Base-by-base conservation (phyloP, 2,113 vertebrate genomes). In the Thalassarche chlororhynchos region DNA sequence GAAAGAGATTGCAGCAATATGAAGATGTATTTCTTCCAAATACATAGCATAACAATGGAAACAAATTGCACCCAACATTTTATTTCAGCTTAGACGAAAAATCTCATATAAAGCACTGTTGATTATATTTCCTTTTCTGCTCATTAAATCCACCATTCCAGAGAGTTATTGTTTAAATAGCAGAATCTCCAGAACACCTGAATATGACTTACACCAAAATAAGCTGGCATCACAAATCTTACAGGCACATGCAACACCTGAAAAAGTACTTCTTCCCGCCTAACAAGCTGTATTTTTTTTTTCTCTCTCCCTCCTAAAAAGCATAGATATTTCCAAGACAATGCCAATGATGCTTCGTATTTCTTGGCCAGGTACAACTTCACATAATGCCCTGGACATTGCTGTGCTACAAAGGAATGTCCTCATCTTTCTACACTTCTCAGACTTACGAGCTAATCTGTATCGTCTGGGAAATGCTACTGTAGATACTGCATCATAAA, bases 1-100 rank as follows among this genome's bases (percentile, higher is more conserved):
- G 74, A 85, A 96, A 94, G 58, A 90, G 78, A 90, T 24, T 83
- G 66, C n/a, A 87, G 52, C 87, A 95, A 94, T 61, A 94, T 47
- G 51, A 96, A 95, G 87, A 94, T 57, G 40, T 74, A 93, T 96
- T 94, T 94, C 75, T 79, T 92, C 68, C 66, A 93, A 96, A 87
- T 34, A 79, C 49, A 51, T 17, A 81, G 52, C 44, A 19, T 61
- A 92, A 90, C 69, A 88, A 91, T 71, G 62, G 79, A 95, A 95
- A 83, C 32, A 94, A 95, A 96, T 90, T 71, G 89, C 84, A 93
- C 16, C 40, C 84, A 81, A 40, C 71, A 66, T 92, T 94, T 96
- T 87, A 88, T 71, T 93, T 96, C 89, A 74, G 75, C 66, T 92
- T 80, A 92, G 62, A 86, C 9, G 11, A 93, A 92, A 94, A 92